These are phyloP conservation scores for Drosophila bocqueti DNA, from an alignment of 1,140 invertebrate species.

Conservation along the genomic window DNA sequence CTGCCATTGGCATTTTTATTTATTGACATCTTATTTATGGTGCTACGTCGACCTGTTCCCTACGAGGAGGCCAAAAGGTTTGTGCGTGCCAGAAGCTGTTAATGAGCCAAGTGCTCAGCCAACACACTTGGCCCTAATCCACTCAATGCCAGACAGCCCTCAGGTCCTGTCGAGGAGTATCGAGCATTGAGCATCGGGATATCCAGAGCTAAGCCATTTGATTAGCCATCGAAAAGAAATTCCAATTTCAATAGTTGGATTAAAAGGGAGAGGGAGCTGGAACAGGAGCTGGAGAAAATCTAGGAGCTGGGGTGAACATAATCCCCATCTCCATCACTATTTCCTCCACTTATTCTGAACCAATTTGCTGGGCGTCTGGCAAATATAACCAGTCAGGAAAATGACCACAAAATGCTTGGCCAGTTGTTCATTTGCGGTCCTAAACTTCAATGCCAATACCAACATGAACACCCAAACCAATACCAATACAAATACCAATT, in stretches of 20 bases:
- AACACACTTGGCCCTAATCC: slow-evolving; percentile 30
- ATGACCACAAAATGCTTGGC: slow-evolving; percentile 67
- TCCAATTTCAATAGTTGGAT: slow-evolving; percentile 60
- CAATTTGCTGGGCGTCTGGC: slow-evolving; percentile 58
- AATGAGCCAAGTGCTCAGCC: slow-evolving; percentile 66
- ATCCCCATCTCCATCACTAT: background rate
- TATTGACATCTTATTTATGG: slow-evolving; percentile 68
- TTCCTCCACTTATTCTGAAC: slow-evolving; percentile 32
- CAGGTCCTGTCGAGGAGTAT: background rate
- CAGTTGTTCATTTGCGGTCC: slow-evolving; percentile 63
- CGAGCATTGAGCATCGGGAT: slow-evolving; percentile 17
- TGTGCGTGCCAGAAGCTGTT: slow-evolving; percentile 62
- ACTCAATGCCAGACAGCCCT: slow-evolving; percentile 24
- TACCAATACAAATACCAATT: background rate
- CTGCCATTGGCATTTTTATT: slow-evolving; percentile 56
- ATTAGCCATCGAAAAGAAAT: slow-evolving; percentile 60
- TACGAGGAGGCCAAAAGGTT: background rate
- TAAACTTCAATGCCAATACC: slow-evolving; percentile 22
- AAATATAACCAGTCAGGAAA: slow-evolving; percentile 54
- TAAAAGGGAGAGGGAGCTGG: background rate
- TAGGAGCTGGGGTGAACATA: background rate
- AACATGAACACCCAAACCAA: background rate
- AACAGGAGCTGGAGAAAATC: background rate
- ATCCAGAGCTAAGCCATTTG: slow-evolving; percentile 50
- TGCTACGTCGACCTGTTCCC: slow-evolving; percentile 33